A percentile compares a stretch with the other conserved stretches of the same genome.
Conservation (phyloP, 2,113 vertebrate genomes). For the Macrotis lagotis region DNA sequence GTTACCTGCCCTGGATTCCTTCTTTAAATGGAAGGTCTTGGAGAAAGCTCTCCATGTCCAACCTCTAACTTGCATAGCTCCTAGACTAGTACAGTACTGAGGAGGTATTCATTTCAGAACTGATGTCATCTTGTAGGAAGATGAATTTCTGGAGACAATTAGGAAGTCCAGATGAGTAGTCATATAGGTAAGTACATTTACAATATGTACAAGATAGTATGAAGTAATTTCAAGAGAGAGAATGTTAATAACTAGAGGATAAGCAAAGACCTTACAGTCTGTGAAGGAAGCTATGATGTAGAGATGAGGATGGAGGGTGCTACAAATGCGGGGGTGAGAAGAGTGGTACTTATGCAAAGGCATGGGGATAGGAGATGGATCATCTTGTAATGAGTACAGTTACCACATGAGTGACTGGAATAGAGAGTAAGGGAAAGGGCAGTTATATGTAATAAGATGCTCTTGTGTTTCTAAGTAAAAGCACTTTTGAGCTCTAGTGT, state of each 20-base stretch:
- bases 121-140: neutral
- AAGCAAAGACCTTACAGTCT: neutral
- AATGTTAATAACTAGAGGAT: neutral
- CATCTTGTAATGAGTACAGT: neutral
- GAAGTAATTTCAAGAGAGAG: neutral
- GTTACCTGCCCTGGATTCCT: neutral
- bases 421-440: neutral
- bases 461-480: neutral
- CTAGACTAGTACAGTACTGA: neutral
- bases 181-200: neutral
- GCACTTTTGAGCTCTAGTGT: neutral
- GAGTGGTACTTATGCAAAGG: neutral
- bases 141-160: neutral
- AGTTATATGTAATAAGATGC: neutral
- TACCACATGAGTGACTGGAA: neutral
- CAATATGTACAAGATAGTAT: neutral
- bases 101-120: neutral
- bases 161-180: neutral
- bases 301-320: neutral
- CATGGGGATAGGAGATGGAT: neutral
- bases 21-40: neutral
- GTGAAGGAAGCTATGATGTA: neutral
- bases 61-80: neutral
- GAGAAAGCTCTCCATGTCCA: neutral
- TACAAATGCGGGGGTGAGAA: neutral